Evolutionary conservation across 2,113 vertebrate species (phyloP).

Genomic region (Alouatta palliata): DNA sequence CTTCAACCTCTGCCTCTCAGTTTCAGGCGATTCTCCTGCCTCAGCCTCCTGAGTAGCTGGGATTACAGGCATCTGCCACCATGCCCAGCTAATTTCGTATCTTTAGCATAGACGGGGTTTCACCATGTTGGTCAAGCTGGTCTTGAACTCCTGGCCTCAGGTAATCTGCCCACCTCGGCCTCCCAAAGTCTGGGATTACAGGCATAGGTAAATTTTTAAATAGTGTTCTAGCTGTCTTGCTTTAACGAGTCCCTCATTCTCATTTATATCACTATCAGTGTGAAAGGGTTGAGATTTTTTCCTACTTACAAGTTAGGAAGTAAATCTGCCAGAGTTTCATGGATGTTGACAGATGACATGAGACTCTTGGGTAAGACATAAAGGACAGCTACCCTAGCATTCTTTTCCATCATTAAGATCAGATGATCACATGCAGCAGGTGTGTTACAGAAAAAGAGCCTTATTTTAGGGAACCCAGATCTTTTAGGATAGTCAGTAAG

Average conservation of each 20-base stretch:
- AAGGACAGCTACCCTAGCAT: background rate
- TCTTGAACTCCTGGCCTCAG: no score
- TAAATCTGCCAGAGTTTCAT: background rate
- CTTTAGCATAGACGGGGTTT: no score
- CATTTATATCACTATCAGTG: background rate
- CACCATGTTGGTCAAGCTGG: no score
- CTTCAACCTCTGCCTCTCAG: no score
- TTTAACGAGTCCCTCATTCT: background rate
- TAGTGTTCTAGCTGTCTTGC: background rate
- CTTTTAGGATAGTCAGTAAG: background rate
- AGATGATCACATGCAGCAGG: background rate
- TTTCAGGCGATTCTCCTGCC: no score
- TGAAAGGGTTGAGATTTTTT: background rate
- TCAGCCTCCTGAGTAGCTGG: no score
- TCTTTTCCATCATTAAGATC: background rate
- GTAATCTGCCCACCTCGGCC: no score
- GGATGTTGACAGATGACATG: background rate
- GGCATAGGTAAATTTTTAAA: background rate
- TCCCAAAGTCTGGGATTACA: background rate
- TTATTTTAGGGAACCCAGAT: background rate
- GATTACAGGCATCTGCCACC: no score
- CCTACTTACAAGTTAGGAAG: background rate
- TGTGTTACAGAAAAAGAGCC: background rate
- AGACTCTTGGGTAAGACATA: background rate
- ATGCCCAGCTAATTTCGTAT: no score